Evolutionary conservation across 2,797 vertebrate species (phyloP).

Genomic region (Gobionotothen gibberifrons): DNA sequence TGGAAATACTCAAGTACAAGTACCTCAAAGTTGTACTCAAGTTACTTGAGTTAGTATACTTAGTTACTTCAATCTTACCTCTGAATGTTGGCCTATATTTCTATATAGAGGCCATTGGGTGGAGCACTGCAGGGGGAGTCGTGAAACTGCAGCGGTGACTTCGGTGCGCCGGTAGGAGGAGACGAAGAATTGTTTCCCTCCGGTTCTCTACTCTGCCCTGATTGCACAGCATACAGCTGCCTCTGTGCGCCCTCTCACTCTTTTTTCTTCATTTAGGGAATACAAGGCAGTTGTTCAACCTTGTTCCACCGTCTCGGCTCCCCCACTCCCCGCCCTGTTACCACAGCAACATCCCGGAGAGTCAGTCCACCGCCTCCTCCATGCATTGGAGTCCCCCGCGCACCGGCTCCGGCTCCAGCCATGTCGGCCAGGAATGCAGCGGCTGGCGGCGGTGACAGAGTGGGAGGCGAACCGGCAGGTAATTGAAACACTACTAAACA

Average conservation of each 20-base stretch:
- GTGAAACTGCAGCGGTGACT: constrained; percentile 11
- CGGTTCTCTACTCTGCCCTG: constrained; percentile 36
- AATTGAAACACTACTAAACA: constrained; percentile 5
- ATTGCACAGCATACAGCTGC: constrained; percentile 13
- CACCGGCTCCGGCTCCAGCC: constrained; percentile 83
- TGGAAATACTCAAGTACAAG: too few relatives aligned
- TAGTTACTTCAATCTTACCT: too few relatives aligned
- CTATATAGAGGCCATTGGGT: too few relatives aligned
- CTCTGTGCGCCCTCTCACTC: background rate
- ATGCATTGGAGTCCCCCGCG: constrained; percentile 81
- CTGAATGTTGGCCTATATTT: too few relatives aligned
- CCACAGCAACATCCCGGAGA: constrained; percentile 30
- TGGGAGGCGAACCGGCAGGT: constrained; percentile 81
- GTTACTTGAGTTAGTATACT: too few relatives aligned
- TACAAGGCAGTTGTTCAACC: constrained; percentile 33
- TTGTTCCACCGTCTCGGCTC: constrained; percentile 4
- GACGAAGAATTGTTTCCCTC: constrained; percentile 50
- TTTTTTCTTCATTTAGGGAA: background rate
- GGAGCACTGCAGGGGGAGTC: background rate
- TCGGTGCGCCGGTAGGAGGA: constrained; percentile 65
- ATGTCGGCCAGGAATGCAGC: constrained; percentile 83
- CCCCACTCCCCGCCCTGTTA: background rate
- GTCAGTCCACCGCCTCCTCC: constrained; percentile 67
- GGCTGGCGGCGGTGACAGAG: constrained; percentile 83
- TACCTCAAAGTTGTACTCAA: too few relatives aligned